Conservation (phyloP, 2,113 vertebrate species). For the Catharus bicknelli region DNA sequence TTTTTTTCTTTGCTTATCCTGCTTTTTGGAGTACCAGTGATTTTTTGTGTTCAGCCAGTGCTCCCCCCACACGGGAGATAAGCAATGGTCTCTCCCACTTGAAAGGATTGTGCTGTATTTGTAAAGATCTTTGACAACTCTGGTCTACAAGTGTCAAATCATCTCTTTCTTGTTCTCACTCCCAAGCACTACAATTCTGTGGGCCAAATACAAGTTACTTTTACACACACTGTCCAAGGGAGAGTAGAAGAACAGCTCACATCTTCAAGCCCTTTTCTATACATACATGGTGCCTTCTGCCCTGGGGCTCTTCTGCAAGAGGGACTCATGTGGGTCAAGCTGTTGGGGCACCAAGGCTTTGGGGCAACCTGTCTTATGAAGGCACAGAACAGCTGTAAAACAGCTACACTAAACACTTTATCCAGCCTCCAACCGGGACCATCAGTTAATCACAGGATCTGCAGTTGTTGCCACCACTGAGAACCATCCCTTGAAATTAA, state of each 20-base stretch:
- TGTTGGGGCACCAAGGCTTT: not conserved
- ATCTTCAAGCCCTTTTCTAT: not conserved
- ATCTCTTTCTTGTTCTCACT: not conserved
- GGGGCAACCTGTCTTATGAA: not conserved
- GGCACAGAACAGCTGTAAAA: not conserved
- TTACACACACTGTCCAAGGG: not conserved
- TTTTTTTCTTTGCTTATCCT: not conserved
- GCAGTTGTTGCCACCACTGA: not conserved
- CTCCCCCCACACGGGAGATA: fast-evolving
- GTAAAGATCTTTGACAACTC: not conserved
- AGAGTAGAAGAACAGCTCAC: not conserved
- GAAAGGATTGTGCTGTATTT: not conserved
- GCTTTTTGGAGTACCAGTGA: not conserved
- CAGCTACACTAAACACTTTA: not conserved
- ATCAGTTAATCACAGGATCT: not conserved
- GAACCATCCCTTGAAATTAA: not conserved
- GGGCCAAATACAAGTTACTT: not conserved
- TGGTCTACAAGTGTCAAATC: not conserved
- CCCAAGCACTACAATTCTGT: not conserved
- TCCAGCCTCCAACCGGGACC: not conserved
- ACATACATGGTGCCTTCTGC: not conserved
- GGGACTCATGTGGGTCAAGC: not conserved
- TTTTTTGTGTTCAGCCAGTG: not conserved
- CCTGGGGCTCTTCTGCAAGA: not conserved
- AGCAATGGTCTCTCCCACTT: not conserved